Conservation (phyloP, 2,797 vertebrate species). For the Cyprinodon diabolis region DNA sequence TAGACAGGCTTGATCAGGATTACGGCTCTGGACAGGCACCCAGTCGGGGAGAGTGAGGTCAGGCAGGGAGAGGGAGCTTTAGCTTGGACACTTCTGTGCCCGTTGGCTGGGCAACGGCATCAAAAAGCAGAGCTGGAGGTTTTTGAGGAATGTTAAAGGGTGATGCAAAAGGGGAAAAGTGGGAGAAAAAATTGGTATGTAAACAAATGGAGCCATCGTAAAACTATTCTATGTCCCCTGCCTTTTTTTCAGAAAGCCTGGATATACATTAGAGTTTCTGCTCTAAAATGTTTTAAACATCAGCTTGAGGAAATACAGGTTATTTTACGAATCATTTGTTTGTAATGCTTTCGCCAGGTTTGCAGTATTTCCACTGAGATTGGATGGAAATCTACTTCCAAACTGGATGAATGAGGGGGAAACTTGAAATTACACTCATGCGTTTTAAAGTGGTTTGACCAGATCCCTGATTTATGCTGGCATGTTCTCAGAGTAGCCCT, state of each 20-base stretch:
- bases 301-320: not conserved
- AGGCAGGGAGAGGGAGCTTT: slow-evolving; percentile 59
- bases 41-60: slow-evolving; percentile 57
- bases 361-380: not conserved
- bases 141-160: slow-evolving; percentile 50
- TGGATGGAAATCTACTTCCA: not conserved
- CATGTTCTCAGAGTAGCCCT: too few species aligned
- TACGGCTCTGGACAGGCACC: slow-evolving; percentile 65
- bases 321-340: not conserved
- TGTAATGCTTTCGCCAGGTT: not conserved
- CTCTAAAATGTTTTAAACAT: not conserved
- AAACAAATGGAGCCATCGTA: slow-evolving; percentile 13
- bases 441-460: not conserved
- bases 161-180: slow-evolving; percentile 19
- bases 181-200: slow-evolving; percentile 34
- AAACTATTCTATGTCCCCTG: slow-evolving; percentile 35
- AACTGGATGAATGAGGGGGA: not conserved
- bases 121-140: slow-evolving; percentile 38
- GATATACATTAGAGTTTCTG: not conserved
- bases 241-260: not conserved
- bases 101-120: slow-evolving; percentile 45
- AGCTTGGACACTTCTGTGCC: slow-evolving; percentile 48
- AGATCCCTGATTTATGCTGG: too few species aligned
- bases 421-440: not conserved
- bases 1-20: slow-evolving; percentile 84